Evolutionary conservation across 2,797 vertebrate genomes (phyloP), one percentile per base, ranked within the genome.

Genomic region (Valencia hispanica): DNA sequence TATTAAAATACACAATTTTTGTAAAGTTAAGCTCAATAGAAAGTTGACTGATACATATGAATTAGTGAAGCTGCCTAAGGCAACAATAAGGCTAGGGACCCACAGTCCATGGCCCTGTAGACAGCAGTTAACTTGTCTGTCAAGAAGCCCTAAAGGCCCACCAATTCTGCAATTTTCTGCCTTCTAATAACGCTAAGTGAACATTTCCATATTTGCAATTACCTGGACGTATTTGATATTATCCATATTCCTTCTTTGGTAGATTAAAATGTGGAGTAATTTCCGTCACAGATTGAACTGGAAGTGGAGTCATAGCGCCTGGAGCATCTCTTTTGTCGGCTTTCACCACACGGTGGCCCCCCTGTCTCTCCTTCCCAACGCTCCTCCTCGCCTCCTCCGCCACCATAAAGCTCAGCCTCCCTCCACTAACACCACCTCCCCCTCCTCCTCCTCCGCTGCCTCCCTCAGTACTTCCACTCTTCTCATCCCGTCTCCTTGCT

Each of bases 301-400:
- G 39, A 27, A 68, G 39, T 68, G 39, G 47, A 48, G 34, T 6
- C 27, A 4, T 4, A 6, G 39, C 59, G 82, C 71, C 78, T 48
- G 71, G 55, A 75, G 81, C 68, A 43, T 68, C 69, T 5, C 72
- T 50, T 68, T 59, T 69, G 0, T 75, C 65, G 18, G 27, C 10
- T 82, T 79, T 47, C 75, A 75, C 94, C 94, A 93, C 94, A 94
- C 87, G 94, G 93, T 91, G 94, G 94, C 93, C 81, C 91, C 34
- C 86, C 84, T 93, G 86, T 43, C 82, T 89, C 88, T 90, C 89
- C 91, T 72, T 73, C 74, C 78, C 84, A 17, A 79, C 32, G 83
- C 88, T 90, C 87, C 91, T 84, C 88, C 80, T 86, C 78, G 74
- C 85, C 88, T 88, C 85, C 88, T 86, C 87, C 77, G 39, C 88